A percentile compares a stretch with the other conserved stretches of the same genome.
Evolutionary conservation across 2,113 vertebrate species (phyloP).

Genomic region (Vulpes ferrilata): DNA sequence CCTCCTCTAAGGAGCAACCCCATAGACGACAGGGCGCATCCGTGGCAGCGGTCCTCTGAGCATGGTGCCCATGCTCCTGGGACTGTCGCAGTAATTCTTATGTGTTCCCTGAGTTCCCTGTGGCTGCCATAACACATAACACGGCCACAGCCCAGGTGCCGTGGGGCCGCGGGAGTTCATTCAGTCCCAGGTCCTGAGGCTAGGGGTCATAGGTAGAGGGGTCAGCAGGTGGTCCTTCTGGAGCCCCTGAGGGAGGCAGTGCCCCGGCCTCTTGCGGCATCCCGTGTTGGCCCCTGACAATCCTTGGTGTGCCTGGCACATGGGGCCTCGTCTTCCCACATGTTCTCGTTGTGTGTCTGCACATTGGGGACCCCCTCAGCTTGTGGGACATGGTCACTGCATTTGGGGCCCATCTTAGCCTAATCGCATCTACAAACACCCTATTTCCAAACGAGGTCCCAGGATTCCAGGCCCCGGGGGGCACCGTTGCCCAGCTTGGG

Average conservation of each 20-base stretch:
- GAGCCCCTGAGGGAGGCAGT: background rate
- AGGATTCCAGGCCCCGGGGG: background rate
- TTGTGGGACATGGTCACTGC: accelerated
- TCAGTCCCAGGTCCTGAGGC: background rate
- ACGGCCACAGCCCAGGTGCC: too few species aligned
- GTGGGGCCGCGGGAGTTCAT: accelerated
- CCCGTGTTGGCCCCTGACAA: accelerated
- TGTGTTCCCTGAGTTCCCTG: background rate
- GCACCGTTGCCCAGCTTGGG: background rate
- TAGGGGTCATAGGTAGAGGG: too few species aligned
- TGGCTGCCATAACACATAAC: too few species aligned
- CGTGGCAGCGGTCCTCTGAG: background rate
- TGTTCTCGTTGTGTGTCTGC: accelerated
- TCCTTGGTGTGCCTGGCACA: background rate
- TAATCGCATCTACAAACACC: background rate
- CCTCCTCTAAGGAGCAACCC: background rate
- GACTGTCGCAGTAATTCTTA: background rate
- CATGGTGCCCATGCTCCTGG: background rate
- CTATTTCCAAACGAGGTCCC: background rate
- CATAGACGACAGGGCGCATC: too few species aligned
- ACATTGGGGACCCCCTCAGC: background rate
- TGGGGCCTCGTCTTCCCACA: accelerated
- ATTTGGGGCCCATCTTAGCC: background rate
- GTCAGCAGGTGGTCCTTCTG: background rate
- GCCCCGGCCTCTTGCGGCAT: background rate